Evolutionary conservation across 2,797 vertebrate species (phyloP).

Genomic region (Sebastes trivittatus): DNA sequence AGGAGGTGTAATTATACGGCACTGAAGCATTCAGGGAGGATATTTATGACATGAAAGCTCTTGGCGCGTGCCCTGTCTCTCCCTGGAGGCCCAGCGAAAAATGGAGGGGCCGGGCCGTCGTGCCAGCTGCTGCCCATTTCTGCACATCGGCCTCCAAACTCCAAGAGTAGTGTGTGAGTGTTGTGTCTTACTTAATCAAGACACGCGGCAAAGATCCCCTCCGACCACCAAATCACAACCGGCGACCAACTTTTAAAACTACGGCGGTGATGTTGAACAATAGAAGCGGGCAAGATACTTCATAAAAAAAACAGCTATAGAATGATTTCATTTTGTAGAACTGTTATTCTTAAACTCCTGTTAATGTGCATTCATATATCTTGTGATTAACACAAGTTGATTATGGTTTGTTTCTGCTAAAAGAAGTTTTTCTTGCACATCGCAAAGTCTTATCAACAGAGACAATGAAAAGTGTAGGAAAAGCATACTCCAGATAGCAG

Average conservation of each 20-base stretch:
- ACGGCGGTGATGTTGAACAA: neutral
- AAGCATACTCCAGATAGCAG: neutral
- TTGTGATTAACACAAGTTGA: neutral
- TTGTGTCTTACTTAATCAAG: neutral
- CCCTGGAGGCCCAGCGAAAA: slow-evolving; percentile 26
- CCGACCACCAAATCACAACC: neutral
- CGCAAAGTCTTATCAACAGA: neutral
- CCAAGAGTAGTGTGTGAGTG: neutral
- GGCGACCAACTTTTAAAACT: neutral
- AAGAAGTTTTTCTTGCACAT: neutral
- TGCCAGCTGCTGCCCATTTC: slow-evolving; percentile 39
- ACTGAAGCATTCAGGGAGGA: slow-evolving; percentile 47
- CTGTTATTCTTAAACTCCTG: neutral
- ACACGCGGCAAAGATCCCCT: neutral
- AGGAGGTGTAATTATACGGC: slow-evolving; percentile 64
- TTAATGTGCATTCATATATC: neutral
- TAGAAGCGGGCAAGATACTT: neutral
- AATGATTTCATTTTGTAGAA: neutral
- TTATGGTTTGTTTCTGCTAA: neutral
- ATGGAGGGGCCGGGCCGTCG: neutral
- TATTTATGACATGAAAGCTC: slow-evolving; percentile 71
- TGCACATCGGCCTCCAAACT: neutral
- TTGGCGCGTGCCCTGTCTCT: slow-evolving; percentile 50
- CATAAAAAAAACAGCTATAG: neutral
- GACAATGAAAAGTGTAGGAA: neutral